These are phyloP conservation scores for Nannoperca obscura DNA, from an alignment of 2,797 vertebrate genomes.

Conservation along the genomic window DNA sequence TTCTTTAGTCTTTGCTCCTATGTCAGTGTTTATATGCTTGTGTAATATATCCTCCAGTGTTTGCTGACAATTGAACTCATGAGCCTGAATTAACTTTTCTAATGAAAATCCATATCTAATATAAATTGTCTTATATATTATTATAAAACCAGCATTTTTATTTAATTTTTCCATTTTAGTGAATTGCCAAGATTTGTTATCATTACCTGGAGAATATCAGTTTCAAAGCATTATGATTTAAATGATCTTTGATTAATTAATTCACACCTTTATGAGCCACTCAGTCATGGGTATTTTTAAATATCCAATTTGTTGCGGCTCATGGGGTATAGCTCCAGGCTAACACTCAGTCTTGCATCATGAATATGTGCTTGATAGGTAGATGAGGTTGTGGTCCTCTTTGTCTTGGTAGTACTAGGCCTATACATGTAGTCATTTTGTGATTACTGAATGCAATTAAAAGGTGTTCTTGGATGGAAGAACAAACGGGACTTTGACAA, in stretches of 20 bases:
- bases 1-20: not conserved
- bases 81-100: not conserved
- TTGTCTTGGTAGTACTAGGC: not conserved
- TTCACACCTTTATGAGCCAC: not conserved
- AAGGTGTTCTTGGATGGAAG: not conserved
- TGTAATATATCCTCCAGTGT: not conserved
- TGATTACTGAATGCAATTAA: not conserved
- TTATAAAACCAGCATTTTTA: not conserved
- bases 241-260: conserved; percentile 2
- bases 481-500: not conserved
- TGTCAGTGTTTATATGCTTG: not conserved
- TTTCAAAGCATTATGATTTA: not conserved
- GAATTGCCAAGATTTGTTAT: not conserved
- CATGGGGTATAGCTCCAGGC: conserved; percentile 11
- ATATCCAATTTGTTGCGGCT: conserved; percentile 5
- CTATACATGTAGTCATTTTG: not conserved
- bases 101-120: not conserved
- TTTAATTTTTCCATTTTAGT: not conserved
- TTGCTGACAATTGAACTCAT: not conserved
- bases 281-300: conserved; percentile 11
- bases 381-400: conserved; percentile 6
- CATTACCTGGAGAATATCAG: not conserved
- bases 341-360: not conserved
- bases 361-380: conserved; percentile 9
- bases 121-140: not conserved